Percentiles rank a stretch among this genome's conserved stretches.
phyloP scores from a whole-genome alignment of 2,113 vertebrate genomes.

The Psephotus haematonotus region DNA sequence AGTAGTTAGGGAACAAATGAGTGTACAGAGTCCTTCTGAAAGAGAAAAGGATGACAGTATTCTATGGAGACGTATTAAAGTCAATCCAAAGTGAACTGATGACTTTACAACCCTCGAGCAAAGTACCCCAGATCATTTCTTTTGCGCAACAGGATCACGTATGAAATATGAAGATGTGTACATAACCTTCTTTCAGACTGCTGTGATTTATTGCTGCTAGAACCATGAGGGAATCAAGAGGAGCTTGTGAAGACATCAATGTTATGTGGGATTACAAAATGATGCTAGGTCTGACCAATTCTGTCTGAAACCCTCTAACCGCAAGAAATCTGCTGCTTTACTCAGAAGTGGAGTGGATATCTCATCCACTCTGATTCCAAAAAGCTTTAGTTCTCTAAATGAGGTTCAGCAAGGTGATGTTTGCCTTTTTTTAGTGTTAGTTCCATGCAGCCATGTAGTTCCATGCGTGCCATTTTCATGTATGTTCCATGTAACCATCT shows the following conservation, averaged over 20 bases:
- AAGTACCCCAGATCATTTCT: not conserved
- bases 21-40: not conserved
- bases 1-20: conserved; percentile 36
- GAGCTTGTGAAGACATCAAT: conserved; percentile 1
- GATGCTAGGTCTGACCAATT: not conserved
- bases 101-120: conserved; percentile 46
- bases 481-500: not conserved
- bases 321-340: conserved; percentile 22
- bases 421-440: not conserved
- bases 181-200: conserved; percentile 53
- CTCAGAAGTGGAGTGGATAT: not conserved
- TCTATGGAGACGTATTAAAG: conserved; percentile 20
- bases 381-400: not conserved
- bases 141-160: not conserved
- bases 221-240: conserved; percentile 14
- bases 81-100: conserved; percentile 38
- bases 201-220: conserved; percentile 42
- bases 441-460: not conserved
- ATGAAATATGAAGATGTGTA: conserved; percentile 52
- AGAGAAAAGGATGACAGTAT: conserved; percentile 19
- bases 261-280: conserved; percentile 37
- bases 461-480: no score
- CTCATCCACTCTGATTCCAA: not conserved
- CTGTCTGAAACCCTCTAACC: conserved; percentile 38
- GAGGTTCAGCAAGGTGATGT: not conserved